phyloP scores from a whole-genome alignment of 2,888 invertebrate species.

The Prosopocoilus inquinatus region DNA sequence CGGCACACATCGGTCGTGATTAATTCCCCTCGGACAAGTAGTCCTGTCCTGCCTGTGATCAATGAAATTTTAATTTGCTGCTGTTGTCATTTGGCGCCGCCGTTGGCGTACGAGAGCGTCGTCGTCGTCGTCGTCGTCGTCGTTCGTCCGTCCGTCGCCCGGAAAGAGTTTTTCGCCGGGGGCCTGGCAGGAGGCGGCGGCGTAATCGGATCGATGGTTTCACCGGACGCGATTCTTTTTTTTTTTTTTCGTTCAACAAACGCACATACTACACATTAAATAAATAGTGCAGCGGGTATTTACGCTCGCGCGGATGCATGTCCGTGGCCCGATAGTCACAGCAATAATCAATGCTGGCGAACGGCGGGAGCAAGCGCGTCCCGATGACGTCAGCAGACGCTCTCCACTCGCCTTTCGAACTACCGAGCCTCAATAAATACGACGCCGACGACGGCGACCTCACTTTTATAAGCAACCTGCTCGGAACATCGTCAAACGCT shows the following conservation, averaged over 20 bases:
- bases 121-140: too few relatives aligned
- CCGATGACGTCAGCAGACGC: conserved; percentile 48
- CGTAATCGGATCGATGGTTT: too few relatives aligned
- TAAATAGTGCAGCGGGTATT: conserved; percentile 36
- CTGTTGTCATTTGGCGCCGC: too few relatives aligned
- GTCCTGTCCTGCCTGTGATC: too few relatives aligned
- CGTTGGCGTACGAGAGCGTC: too few relatives aligned
- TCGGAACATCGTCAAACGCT: too few relatives aligned
- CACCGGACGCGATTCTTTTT: conserved; percentile 3
- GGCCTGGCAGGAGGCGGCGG: too few relatives aligned
- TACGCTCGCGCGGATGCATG: conserved; percentile 38
- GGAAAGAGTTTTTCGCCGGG: too few relatives aligned
- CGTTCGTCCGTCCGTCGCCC: too few relatives aligned
- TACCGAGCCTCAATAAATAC: conserved; percentile 18
- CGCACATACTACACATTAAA: conserved; percentile 28
- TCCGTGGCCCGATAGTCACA: conserved; percentile 36
- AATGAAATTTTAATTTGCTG: too few relatives aligned
- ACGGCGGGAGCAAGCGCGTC: conserved; percentile 46
- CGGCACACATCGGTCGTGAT: too few relatives aligned
- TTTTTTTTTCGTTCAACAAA: conserved; percentile 21
- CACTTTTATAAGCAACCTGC: not conserved
- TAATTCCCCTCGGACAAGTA: too few relatives aligned
- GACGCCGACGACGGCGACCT: conserved; percentile 14
- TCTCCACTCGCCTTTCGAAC: conserved; percentile 20
- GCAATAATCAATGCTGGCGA: conserved; percentile 46